A percentile compares a stretch with the other conserved stretches of the same genome.
These are phyloP conservation scores for Arnoldichthys spilopterus DNA, from an alignment of 2,797 vertebrate genomes.

Conservation along the genomic window DNA sequence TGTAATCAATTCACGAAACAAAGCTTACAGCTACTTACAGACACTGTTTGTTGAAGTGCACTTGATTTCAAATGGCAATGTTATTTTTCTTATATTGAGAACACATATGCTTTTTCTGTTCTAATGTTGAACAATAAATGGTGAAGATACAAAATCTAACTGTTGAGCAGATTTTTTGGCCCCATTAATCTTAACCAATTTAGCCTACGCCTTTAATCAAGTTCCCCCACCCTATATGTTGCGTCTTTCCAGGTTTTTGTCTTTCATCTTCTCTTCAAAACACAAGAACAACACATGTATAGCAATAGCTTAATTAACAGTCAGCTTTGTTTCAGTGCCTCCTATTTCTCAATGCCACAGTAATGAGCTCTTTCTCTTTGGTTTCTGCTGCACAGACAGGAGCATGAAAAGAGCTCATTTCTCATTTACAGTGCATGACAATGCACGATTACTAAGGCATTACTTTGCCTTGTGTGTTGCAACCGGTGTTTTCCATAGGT, in stretches of 20 bases:
- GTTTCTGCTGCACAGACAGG: constrained; percentile 26
- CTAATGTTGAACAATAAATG: constrained; percentile 82
- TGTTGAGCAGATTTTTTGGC: neutral
- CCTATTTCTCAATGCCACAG: constrained; percentile 28
- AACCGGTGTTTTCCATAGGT: constrained; percentile 32
- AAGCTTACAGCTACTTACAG: constrained; percentile 65
- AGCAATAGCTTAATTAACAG: neutral
- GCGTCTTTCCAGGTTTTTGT: neutral
- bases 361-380: constrained; percentile 33
- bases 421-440: constrained; percentile 52
- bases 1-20: constrained; percentile 71
- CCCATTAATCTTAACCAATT: neutral
- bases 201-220: constrained; percentile 4
- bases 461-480: constrained; percentile 47
- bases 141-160: constrained; percentile 61
- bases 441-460: constrained; percentile 39
- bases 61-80: constrained; percentile 79
- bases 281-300: constrained; percentile 9
- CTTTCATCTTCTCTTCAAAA: neutral
- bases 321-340: constrained; percentile 22
- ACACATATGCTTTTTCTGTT: constrained; percentile 73
- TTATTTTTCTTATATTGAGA: constrained; percentile 78
- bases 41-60: constrained; percentile 77
- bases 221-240: neutral
- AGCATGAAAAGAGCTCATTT: constrained; percentile 56